Evolutionary conservation across 2,113 vertebrate genomes (phyloP).

Genomic region (Alethe diademata): DNA sequence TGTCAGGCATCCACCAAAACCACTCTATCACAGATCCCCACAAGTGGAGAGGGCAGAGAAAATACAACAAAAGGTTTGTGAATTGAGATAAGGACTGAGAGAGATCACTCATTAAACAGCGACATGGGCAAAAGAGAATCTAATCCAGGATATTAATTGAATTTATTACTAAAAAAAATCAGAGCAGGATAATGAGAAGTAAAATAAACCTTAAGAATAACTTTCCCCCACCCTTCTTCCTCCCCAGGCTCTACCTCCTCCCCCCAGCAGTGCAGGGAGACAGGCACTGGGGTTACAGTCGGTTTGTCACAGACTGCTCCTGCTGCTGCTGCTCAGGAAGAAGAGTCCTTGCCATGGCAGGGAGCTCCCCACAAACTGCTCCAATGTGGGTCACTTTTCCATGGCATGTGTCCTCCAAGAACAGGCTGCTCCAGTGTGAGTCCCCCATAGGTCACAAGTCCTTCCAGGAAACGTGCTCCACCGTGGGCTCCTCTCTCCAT

Average conservation of each 20-base stretch:
- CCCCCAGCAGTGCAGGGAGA: neutral
- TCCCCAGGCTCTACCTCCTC: neutral
- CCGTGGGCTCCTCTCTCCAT: neutral
- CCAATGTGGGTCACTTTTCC: neutral
- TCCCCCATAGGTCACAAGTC: neutral
- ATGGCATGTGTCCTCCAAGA: neutral
- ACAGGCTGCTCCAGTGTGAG: neutral
- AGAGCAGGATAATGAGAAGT: neutral
- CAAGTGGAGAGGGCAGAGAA: neutral
- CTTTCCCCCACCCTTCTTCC: neutral
- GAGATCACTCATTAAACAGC: neutral
- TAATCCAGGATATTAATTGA: neutral
- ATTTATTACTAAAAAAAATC: neutral
- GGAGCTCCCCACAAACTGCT: neutral
- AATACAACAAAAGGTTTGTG: neutral
- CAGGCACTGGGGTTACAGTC: neutral
- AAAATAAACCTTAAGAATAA: neutral
- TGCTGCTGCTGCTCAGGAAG: neutral
- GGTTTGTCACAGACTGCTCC: neutral
- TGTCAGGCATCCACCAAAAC: neutral
- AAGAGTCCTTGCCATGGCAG: neutral
- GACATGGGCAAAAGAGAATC: neutral
- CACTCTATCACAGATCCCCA: neutral
- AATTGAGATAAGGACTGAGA: neutral
- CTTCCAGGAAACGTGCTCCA: neutral